phyloP scores from a whole-genome alignment of 23 tunicate species.

The Oikopleura dioica region DNA sequence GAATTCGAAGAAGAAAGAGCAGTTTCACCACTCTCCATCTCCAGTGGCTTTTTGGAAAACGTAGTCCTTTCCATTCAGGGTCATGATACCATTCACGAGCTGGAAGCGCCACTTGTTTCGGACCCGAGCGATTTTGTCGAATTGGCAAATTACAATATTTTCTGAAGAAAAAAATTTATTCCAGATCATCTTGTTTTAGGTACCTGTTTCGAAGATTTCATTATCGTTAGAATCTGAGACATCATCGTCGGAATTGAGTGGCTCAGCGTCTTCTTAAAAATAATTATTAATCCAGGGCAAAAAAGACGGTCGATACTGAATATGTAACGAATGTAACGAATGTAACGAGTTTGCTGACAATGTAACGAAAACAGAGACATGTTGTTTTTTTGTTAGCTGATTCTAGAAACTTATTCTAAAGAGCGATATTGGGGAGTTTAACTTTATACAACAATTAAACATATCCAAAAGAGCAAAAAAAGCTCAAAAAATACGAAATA shows the following conservation, averaged over 20 bases:
- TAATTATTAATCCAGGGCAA: too few relatives aligned
- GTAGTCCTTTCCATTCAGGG: conserved; percentile 62
- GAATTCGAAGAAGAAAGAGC: too few relatives aligned
- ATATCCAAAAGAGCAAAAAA: too few relatives aligned
- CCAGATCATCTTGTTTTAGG: not conserved
- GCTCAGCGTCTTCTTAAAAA: not conserved
- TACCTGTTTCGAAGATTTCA: not conserved
- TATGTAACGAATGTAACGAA: too few relatives aligned
- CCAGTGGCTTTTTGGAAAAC: conserved; percentile 97
- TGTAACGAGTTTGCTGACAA: too few relatives aligned
- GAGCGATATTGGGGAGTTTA: too few relatives aligned
- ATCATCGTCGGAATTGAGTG: not conserved
- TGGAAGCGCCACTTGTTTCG: conserved; percentile 73
- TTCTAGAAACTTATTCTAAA: too few relatives aligned
- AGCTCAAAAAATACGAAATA: too few relatives aligned
- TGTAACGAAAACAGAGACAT: too few relatives aligned
- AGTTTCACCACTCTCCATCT: conserved; percentile 88
- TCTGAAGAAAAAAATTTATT: conserved; percentile 62
- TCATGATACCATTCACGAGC: conserved; percentile 86
- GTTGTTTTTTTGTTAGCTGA: too few relatives aligned
- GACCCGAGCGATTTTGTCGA: conserved; percentile 89
- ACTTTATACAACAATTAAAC: too few relatives aligned
- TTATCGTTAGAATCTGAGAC: not conserved
- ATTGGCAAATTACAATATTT: conserved; percentile 92
- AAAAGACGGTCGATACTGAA: too few relatives aligned